phyloP scores from a whole-genome alignment of 2,888 invertebrate genomes.

The Physocephala rufipes region DNA sequence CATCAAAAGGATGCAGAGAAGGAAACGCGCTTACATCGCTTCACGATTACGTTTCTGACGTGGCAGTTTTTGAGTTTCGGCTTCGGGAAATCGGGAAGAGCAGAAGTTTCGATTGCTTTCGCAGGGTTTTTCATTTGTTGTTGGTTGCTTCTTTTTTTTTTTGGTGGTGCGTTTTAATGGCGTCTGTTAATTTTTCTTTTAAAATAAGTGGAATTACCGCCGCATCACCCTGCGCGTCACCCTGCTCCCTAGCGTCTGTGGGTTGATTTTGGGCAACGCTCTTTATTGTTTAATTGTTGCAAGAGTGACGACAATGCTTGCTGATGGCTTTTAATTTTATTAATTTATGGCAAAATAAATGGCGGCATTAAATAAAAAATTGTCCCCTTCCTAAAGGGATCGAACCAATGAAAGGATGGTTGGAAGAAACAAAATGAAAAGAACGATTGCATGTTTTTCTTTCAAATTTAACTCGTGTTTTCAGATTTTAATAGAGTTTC shows the following conservation, averaged over 20 bases:
- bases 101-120: no score
- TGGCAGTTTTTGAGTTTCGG: conserved; percentile 42
- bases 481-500: no score
- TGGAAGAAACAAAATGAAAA: neutral
- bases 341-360: conserved; percentile 12
- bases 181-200: neutral
- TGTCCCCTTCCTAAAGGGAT: neutral
- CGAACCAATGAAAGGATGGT: neutral
- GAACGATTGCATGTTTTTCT: no score
- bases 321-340: conserved; percentile 21
- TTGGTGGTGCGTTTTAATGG: conserved; percentile 32
- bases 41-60: conserved; percentile 35
- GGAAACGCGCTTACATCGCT: conserved; percentile 14
- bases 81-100: conserved; percentile 36
- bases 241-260: neutral
- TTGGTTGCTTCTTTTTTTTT: neutral
- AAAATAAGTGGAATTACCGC: neutral
- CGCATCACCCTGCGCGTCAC: neutral
- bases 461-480: no score
- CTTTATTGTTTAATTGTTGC: conserved; percentile 40
- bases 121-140: conserved; percentile 27
- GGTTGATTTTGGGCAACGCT: conserved; percentile 22
- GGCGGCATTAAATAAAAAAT: conserved; percentile 11
- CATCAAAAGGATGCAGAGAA: conserved; percentile 25
- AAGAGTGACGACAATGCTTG: conserved; percentile 41